These are phyloP conservation scores for Seriola dumerili DNA, from an alignment of 2,113 vertebrate genomes.

Conservation along the genomic window DNA sequence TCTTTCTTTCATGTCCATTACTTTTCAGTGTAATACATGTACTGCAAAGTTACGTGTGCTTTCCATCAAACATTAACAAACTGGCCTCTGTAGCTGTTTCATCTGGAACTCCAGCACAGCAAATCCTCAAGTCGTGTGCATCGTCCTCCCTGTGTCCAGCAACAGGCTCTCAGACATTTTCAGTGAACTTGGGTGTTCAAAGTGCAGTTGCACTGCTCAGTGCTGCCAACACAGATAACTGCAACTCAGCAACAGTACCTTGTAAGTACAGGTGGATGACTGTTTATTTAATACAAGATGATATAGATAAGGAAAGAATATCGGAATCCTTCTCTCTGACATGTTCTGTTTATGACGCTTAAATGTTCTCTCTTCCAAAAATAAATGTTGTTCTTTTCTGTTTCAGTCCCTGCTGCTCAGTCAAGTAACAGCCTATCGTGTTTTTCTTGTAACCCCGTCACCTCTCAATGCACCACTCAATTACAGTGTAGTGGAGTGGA, in stretches of 20 bases:
- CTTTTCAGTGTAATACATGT: background rate
- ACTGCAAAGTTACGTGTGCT: background rate
- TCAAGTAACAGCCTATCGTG: background rate
- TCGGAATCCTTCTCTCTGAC: too few species aligned
- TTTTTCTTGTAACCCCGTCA: background rate
- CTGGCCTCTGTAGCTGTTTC: background rate
- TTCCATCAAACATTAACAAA: background rate
- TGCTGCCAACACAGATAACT: too few species aligned
- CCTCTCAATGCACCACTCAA: accelerated
- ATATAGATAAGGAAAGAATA: too few species aligned
- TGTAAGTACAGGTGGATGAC: too few species aligned
- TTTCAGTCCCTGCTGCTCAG: too few species aligned
- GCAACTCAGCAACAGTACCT: too few species aligned
- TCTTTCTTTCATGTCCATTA: background rate
- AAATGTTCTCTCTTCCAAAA: too few species aligned
- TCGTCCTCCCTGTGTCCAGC: background rate
- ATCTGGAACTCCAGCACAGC: accelerated
- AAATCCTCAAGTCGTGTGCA: conserved; percentile 8
- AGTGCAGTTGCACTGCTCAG: too few species aligned
- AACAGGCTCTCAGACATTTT: background rate
- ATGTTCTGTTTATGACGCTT: too few species aligned
- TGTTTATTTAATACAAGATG: too few species aligned
- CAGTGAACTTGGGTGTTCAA: background rate
- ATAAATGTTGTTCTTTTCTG: too few species aligned
- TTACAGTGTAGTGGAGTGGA: background rate